phyloP scores from a whole-genome alignment of 2,113 vertebrate genomes.

The Falcunculus frontatus region DNA sequence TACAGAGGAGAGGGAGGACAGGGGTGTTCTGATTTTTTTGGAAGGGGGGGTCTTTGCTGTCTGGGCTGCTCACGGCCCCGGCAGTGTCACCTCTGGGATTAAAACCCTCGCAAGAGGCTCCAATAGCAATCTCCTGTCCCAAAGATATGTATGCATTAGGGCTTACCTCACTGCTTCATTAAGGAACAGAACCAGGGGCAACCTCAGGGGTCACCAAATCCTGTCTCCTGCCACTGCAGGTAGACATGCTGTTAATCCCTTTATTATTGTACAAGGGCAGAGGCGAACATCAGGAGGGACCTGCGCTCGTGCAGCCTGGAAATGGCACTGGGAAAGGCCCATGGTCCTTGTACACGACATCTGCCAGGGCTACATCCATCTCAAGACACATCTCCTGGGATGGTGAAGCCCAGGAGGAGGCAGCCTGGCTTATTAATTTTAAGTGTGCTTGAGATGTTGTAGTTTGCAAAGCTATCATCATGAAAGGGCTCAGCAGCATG shows the following conservation, averaged over 20 bases:
- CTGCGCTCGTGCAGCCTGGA: background rate
- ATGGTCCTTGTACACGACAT: background rate
- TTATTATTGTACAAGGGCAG: background rate
- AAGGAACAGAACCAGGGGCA: background rate
- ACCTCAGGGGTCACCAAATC: background rate
- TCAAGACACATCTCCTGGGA: background rate
- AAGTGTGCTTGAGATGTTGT: background rate
- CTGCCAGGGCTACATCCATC: background rate
- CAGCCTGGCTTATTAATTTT: background rate
- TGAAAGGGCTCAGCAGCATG: background rate
- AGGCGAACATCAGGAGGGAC: background rate
- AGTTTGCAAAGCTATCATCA: conserved; percentile 11
- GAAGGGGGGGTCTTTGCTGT: background rate
- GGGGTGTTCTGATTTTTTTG: background rate
- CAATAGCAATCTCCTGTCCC: background rate
- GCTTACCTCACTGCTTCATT: conserved; percentile 15
- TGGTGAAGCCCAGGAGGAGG: background rate
- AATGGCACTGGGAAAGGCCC: background rate
- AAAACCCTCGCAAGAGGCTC: background rate
- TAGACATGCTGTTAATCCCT: background rate
- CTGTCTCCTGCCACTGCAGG: background rate
- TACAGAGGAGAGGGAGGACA: background rate
- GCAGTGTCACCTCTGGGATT: background rate
- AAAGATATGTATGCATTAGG: background rate
- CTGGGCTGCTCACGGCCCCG: rapidly evolving